Evolutionary conservation across 2,797 vertebrate species (phyloP), one percentile per base, ranked within the genome.

Genomic region (Scolopax rusticola): DNA sequence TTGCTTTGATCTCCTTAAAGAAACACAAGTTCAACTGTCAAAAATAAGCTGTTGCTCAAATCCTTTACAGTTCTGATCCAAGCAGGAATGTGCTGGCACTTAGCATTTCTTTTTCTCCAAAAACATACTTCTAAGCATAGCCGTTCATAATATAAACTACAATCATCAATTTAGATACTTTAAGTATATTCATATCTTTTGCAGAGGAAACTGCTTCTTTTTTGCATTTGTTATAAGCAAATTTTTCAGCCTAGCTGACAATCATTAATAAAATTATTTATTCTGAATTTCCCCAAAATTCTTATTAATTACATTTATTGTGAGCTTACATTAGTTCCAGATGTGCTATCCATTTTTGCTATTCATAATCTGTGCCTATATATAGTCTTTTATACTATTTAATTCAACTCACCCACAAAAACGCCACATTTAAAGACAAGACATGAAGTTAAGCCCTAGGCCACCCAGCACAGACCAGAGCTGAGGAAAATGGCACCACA

Each of bases 171-270:
- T 80, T 24, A 83, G 73, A 77, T 65, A 77, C 15, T 90, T 75
- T 33, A 89, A 68, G 53, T 24, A 47, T 11, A 78, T 40, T 93
- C 23, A 19, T 57, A 41, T n/a, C 45, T 74, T 87, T 86, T 84
- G 30, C 59, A 86, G 63, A 93, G 75, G 69, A n/a, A 92, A 71
- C 63, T 79, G 57, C 47, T 84, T 19, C 80, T 67, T 82, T 93
- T n/a, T 14, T 76, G 41, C 41, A 51, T 89, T 95, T 95, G 51
- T 95, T 96, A 85, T 77, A 93, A 81, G 71, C 51, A 93, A 84
- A 80, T 92, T 95, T 96, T 96, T 96, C 95, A 94, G 64, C 67
- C 86, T 71, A 69, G 84, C 83, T 96, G 94, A 96, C 93, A 97
- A 96, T 67, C 17, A 18, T 56, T 50, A 94, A 96, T 85, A 94